Percentiles rank a stretch among this genome's conserved stretches.
Conservation (phyloP, 2,797 vertebrate genomes). For the Enteromius unitaeniatus region DNA sequence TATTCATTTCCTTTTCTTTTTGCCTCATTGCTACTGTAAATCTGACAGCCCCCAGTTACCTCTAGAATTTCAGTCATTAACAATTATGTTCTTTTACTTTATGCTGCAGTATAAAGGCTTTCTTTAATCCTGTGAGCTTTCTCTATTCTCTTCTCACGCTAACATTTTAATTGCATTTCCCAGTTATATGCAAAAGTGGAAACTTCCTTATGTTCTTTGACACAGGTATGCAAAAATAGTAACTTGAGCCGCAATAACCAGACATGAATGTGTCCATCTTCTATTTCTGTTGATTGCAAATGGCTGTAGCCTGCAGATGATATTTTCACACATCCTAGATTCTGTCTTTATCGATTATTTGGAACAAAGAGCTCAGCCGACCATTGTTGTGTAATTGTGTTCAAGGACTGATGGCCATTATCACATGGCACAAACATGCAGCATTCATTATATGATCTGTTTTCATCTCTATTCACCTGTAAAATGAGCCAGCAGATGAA, state of each 20-base stretch:
- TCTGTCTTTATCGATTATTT: neutral
- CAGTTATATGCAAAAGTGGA: neutral
- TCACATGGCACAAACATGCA: neutral
- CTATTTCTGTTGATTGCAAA: neutral
- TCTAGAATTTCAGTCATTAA: neutral
- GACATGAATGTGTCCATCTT: neutral
- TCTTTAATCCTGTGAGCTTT: neutral
- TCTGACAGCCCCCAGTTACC: neutral
- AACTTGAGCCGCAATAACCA: neutral
- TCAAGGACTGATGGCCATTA: neutral
- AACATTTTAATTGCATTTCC: constrained; percentile 1
- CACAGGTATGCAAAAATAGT: neutral
- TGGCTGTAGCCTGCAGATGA: neutral
- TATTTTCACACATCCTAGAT: neutral
- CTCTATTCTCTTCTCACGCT: too few species aligned
- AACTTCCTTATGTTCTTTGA: neutral
- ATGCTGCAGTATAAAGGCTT: neutral
- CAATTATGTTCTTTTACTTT: neutral
- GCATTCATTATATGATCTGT: constrained; percentile 15
- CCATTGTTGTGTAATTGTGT: neutral
- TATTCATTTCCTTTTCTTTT: neutral
- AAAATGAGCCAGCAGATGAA: constrained; percentile 5
- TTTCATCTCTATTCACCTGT: constrained; percentile 28
- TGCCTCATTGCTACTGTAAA: neutral
- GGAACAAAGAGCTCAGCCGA: constrained; percentile 3